Evolutionary conservation across 2,113 vertebrate genomes (phyloP), one percentile per base, ranked within the genome.

Genomic region (Ophiodon elongatus): DNA sequence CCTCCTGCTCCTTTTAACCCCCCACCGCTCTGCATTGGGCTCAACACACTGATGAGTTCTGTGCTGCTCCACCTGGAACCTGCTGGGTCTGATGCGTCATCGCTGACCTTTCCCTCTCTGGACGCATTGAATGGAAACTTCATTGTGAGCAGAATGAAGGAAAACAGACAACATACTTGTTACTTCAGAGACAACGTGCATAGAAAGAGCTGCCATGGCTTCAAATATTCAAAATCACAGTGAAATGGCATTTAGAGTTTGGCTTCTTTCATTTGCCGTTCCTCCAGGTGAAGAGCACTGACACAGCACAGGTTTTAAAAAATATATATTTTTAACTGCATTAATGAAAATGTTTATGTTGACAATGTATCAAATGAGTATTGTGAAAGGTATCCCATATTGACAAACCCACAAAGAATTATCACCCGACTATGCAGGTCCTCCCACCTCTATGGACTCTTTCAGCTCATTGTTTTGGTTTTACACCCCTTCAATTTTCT

Each of bases 21-120:
- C 67, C 63, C 69, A 25, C 78, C 63, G 47, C 33, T 60, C 57
- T 57, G n/a, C 29, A 78, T 88, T 82, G 81, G 86, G 21, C 60
- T 69, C 27, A 45, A 62, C n/a, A 23, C 62, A 10, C 29, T 79
- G 76, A 79, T 67, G 52, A 63, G n/a, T n/a, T 85, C 50, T 64
- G 76, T 0, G 13, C 3, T 33, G 25, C 66, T 65, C 69, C 23
- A 79, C 73, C 65, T 85, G 79, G 25, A 59, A 52, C 80, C 85
- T 80, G 74, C 84, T 85, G 88, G 4, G 73, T 56, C 75, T 17
- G 68, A 13, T 92, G 80, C 75, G 83, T 91, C 89, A 93, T 64
- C 29, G 0, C 31, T 75, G 79, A 89, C 89, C 86, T 93, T 91
- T 89, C 71, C 52, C 25, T 82, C 31, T 73, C n/a, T 41, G 64